Evolutionary conservation across 2,888 invertebrate species (phyloP), one percentile per base, ranked within the genome.

Genomic region (Lasioglossum pauxillum): DNA sequence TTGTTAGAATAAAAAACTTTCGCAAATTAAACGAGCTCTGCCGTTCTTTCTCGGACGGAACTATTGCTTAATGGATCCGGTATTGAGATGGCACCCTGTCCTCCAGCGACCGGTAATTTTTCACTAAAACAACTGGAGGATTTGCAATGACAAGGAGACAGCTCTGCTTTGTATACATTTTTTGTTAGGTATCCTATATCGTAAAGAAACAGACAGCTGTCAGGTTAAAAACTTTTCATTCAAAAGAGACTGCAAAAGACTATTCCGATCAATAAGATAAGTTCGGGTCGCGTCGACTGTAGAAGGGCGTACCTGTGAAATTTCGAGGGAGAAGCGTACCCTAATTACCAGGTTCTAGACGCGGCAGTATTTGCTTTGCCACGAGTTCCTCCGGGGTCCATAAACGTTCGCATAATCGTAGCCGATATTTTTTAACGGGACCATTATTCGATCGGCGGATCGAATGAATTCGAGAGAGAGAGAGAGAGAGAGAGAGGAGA

Each of bases 351-450:
- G 16, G 7, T 19, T 31, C 64, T 64, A 64, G 7, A 64, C 19
- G 31, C 31, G 3, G 64, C 64, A 31, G n/a, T 71, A 71, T 71
- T 71, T 71, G 23, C 71, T 41, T 41, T 41, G 41, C n/a, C 38
- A 41, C n/a, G 23, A 71, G 71, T 71, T 71, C 41, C 71, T 57
- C n/a, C 14, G 41, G 14, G 41, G 71, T 23, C 76, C 23, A 46
- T 60, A 76, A 64, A 19, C 76, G 41, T 27, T 16, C 27, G 23
- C 60, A 38, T 49, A 38, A 69, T 69, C 46, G 69, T 35, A 53
- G n/a, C 35, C 64, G 31, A 44, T 76, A 64, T 76, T 64, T 76
- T 64, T 44, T 64, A 60, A 76, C 64, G 64, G 41, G 31, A 64
- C n/a, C 71, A 41, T 71, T 71, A 71, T 67, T 69, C 77, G 67